Conservation (phyloP, 2,888 invertebrate species). For the Hermaeophaga mercurialis region DNA sequence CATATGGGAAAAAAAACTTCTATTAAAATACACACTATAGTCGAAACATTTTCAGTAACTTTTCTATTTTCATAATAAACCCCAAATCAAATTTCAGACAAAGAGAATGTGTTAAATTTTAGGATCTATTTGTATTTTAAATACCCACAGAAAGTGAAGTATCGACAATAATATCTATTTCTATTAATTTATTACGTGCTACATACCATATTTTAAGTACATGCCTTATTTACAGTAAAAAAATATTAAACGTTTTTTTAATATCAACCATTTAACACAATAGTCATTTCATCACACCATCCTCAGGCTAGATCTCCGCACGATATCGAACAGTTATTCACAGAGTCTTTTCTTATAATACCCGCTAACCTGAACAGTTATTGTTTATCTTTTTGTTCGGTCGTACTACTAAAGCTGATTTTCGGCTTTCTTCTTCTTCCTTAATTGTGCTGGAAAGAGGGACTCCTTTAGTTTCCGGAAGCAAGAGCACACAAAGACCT, state of each 20-base stretch:
- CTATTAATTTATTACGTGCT: too few relatives aligned
- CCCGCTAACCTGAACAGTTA: constrained; percentile 33
- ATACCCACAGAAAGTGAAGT: too few relatives aligned
- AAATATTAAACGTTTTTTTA: neutral
- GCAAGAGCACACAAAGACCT: constrained; percentile 71
- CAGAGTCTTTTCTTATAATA: constrained; percentile 3
- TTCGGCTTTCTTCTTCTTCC: constrained; percentile 37
- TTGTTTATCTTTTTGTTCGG: constrained; percentile 40
- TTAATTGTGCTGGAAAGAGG: constrained; percentile 56
- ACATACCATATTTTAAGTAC: neutral
- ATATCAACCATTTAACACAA: neutral
- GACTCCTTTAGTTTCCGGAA: constrained; percentile 75
- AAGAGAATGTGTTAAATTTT: too few relatives aligned
- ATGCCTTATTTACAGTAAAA: neutral
- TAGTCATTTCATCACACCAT: neutral
- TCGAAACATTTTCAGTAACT: too few relatives aligned
- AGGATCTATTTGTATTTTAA: too few relatives aligned
- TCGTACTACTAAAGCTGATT: constrained; percentile 23
- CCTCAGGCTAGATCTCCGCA: too few relatives aligned
- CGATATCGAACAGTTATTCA: too few relatives aligned
- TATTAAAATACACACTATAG: too few relatives aligned
- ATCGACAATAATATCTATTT: too few relatives aligned
- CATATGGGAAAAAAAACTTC: neutral
- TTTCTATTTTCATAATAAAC: too few relatives aligned
- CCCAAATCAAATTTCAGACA: too few relatives aligned